phyloP scores from a whole-genome alignment of 2,797 vertebrate genomes.

The Sebastes oblongus region DNA sequence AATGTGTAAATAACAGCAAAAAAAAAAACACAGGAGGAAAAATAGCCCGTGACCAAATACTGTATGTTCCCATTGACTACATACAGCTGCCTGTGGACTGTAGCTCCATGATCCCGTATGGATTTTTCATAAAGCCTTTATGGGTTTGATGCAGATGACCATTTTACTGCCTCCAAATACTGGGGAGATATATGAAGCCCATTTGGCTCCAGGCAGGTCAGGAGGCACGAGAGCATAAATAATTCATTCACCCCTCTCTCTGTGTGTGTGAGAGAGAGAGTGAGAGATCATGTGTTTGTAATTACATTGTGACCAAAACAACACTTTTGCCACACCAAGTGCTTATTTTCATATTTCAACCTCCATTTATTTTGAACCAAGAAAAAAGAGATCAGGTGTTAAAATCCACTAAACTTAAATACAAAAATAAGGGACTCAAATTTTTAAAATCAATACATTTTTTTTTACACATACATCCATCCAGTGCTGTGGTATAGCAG shows the following conservation, averaged over 20 bases:
- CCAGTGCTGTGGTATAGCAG: constrained; percentile 72
- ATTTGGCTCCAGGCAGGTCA: constrained; percentile 66
- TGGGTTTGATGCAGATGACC: constrained; percentile 66
- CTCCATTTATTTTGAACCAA: constrained; percentile 82
- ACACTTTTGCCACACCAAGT: constrained; percentile 59
- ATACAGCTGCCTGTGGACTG: constrained; percentile 14
- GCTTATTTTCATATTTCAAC: constrained; percentile 75
- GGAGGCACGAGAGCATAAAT: constrained; percentile 66
- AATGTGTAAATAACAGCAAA: constrained; percentile 19
- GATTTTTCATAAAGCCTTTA: constrained; percentile 65
- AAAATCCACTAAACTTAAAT: constrained; percentile 79
- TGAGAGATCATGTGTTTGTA: constrained; percentile 10
- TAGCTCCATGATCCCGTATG: constrained; percentile 39
- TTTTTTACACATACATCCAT: constrained; percentile 76
- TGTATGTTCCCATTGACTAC: constrained; percentile 16
- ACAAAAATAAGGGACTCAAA: constrained; percentile 82
- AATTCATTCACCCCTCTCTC: constrained; percentile 50
- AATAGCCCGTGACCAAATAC: constrained; percentile 11
- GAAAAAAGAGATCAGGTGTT: constrained; percentile 65
- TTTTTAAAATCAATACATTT: constrained; percentile 75
- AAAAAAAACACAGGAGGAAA: constrained; percentile 16
- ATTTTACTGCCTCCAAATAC: constrained; percentile 59
- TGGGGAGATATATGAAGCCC: constrained; percentile 57
- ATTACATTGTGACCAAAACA: constrained; percentile 52
- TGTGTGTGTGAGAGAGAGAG: background rate